These are phyloP conservation scores for Hipposideros armiger DNA, from an alignment of 2,113 vertebrate genomes.

Conservation along the genomic window DNA sequence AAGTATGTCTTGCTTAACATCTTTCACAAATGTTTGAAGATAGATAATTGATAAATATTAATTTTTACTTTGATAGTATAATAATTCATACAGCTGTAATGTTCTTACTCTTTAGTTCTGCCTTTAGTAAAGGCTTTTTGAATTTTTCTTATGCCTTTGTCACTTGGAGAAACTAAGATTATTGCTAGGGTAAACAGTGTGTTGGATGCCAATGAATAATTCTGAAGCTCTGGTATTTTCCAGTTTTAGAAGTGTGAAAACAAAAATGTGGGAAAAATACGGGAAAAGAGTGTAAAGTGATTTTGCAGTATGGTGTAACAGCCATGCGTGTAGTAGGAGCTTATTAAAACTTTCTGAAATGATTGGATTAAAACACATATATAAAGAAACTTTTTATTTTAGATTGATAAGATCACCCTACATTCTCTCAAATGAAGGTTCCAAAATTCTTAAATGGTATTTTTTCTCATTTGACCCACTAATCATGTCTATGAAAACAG, in stretches of 20 bases:
- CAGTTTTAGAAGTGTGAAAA: slow-evolving; percentile 52
- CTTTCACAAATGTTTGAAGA: background rate
- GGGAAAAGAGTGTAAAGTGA: background rate
- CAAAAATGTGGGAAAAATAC: background rate
- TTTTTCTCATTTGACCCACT: background rate
- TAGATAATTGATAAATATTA: background rate
- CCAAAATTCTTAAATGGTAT: background rate
- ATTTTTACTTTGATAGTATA: background rate
- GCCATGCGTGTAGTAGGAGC: background rate
- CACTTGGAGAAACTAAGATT: slow-evolving; percentile 16
- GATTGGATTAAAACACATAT: background rate
- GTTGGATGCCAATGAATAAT: slow-evolving; percentile 21
- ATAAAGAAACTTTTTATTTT: slow-evolving; percentile 9
- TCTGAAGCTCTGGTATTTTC: slow-evolving; percentile 56
- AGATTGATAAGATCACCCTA: background rate
- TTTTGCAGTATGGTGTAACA: background rate
- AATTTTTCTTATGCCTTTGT: background rate
- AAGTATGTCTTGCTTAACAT: background rate
- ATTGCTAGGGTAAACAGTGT: slow-evolving; percentile 37
- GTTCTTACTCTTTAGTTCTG: slow-evolving; percentile 3
- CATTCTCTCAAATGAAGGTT: background rate
- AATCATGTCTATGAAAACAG: slow-evolving; percentile 12
- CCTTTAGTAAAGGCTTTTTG: slow-evolving; percentile 48
- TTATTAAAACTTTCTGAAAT: background rate
- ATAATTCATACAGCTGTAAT: background rate